Evolutionary conservation across 1,140 invertebrate genomes (phyloP).

Genomic region (Bactericera cockerelli): DNA sequence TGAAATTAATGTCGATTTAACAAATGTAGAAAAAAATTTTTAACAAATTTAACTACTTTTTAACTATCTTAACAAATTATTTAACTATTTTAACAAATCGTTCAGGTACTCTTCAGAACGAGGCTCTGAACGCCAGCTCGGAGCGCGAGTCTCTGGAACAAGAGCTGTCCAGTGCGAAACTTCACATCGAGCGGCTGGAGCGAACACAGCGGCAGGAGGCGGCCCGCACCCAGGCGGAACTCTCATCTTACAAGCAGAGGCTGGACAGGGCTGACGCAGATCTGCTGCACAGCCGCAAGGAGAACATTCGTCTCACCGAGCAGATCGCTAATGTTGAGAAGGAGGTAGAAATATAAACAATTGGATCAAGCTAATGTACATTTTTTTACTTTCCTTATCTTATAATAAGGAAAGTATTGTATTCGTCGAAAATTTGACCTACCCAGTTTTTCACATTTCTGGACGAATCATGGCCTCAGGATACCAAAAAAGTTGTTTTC

Average conservation of each 20-base stretch:
- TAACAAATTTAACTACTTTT: too few species aligned
- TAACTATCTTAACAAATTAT: too few species aligned
- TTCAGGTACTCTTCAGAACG: conserved; percentile 50
- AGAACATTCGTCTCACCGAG: conserved; percentile 55
- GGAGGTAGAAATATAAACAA: conserved; percentile 37
- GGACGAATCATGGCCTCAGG: too few species aligned
- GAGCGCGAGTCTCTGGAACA: conserved; percentile 61
- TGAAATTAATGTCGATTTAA: too few species aligned
- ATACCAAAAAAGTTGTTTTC: too few species aligned
- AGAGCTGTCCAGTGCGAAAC: conserved; percentile 45
- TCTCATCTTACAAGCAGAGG: conserved; percentile 55
- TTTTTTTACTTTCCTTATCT: too few species aligned
- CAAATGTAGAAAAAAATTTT: too few species aligned
- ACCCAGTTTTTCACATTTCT: too few species aligned
- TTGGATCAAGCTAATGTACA: background rate
- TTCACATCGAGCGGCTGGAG: conserved; percentile 46
- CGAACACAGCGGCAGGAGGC: conserved; percentile 54
- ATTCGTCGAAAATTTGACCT: too few species aligned
- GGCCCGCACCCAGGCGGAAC: conserved; percentile 53
- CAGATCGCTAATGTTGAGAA: conserved; percentile 59
- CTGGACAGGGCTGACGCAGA: conserved; percentile 61
- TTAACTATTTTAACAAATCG: too few species aligned
- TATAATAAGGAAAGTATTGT: too few species aligned
- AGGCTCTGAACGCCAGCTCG: conserved; percentile 48
- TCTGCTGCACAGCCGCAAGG: conserved; percentile 52